These are phyloP conservation scores for Urocitellus parryii DNA, from an alignment of 2,113 vertebrate species.

Conservation along the genomic window DNA sequence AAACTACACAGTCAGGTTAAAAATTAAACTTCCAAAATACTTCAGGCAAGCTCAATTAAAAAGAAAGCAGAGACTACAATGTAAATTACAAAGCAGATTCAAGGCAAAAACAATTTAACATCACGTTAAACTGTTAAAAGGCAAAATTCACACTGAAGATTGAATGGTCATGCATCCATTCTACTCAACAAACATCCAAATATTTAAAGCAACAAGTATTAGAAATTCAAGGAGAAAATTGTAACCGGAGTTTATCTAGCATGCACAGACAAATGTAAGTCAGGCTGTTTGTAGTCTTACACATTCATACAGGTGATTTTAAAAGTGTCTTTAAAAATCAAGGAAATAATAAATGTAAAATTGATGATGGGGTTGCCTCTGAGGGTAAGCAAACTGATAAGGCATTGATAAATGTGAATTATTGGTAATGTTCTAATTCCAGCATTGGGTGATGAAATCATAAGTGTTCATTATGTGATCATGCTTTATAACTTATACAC, in stretches of 20 bases:
- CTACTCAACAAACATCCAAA: not conserved
- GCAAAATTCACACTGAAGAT: not conserved
- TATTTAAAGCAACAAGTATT: not conserved
- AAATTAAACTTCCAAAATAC: conserved; percentile 19
- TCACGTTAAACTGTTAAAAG: not conserved
- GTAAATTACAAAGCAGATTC: conserved; percentile 40
- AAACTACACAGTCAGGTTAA: conserved; percentile 25
- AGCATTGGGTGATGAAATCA: not conserved
- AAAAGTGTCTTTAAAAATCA: not conserved
- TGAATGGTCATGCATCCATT: not conserved
- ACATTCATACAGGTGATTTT: not conserved
- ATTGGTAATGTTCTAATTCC: not conserved
- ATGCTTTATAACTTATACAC: not conserved
- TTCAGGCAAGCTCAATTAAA: conserved; percentile 52
- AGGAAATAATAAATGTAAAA: not conserved
- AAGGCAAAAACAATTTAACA: conserved; percentile 19
- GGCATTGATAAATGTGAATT: not conserved
- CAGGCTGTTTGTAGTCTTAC: conserved; percentile 1
- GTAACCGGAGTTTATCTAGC: not conserved
- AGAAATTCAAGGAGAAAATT: conserved; percentile 31
- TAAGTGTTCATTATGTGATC: not conserved
- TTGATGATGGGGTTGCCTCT: not conserved
- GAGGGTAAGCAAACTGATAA: not conserved
- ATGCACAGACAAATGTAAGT: not conserved
- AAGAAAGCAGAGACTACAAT: conserved; percentile 12